Percentiles rank a stretch among this genome's conserved stretches.
Conservation (phyloP, 2,888 invertebrate genomes). For the Coenonympha glycerion region DNA sequence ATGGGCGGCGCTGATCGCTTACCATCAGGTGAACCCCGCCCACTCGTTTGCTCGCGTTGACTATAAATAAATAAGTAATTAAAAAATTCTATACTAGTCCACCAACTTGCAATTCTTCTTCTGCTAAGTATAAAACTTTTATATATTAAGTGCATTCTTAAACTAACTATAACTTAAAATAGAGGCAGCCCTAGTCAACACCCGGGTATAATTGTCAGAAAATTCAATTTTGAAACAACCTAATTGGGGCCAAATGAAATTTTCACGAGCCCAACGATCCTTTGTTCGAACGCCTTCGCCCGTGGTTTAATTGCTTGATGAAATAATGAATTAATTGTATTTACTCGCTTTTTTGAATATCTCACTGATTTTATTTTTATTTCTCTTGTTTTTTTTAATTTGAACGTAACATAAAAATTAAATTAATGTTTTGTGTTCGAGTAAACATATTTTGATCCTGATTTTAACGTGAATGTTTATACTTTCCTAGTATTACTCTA, state of each 20-base stretch:
- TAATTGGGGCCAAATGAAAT: conserved; percentile 71
- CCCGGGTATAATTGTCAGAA: conserved; percentile 62
- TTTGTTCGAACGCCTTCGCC: conserved; percentile 58
- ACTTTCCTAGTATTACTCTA: too few species aligned
- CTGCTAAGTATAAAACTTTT: too few species aligned
- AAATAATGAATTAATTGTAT: conserved; percentile 60
- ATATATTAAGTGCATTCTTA: too few species aligned
- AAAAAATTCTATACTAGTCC: too few species aligned
- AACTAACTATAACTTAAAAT: not conserved
- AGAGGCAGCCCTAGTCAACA: conserved; percentile 20
- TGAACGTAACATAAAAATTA: not conserved
- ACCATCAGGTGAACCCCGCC: too few species aligned
- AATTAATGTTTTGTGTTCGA: too few species aligned
- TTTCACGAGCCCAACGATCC: conserved; percentile 56
- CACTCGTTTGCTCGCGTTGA: too few species aligned
- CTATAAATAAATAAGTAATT: too few species aligned
- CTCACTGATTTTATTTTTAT: conserved; percentile 10
- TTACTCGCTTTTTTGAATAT: conserved; percentile 31
- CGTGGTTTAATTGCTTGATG: conserved; percentile 57
- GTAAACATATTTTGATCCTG: not conserved
- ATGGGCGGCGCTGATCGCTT: too few species aligned
- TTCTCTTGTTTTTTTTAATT: not conserved
- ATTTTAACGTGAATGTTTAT: too few species aligned
- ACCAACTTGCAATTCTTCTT: too few species aligned
- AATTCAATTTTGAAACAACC: conserved; percentile 66